phyloP scores from a whole-genome alignment of 2,888 invertebrate genomes.

The Kryphioiulus occultus region DNA sequence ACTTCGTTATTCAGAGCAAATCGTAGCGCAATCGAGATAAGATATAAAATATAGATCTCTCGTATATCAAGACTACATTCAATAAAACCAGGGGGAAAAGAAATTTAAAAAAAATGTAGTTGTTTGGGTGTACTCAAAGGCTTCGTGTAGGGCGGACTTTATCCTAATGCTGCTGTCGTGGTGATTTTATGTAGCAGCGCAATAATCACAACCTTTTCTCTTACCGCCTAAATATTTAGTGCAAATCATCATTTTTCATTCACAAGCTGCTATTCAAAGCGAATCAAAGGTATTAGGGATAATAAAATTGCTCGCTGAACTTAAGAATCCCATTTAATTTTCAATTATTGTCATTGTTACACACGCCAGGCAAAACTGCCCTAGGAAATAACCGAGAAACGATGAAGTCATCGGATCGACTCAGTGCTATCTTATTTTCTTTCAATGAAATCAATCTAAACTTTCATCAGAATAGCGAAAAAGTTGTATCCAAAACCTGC shows the following conservation, averaged over 20 bases:
- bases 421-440: background rate
- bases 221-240: background rate
- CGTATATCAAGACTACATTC: background rate
- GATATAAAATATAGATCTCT: conserved; percentile 1
- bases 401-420: background rate
- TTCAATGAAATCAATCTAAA: too few relatives aligned
- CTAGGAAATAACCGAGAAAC: background rate
- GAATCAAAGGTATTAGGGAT: background rate
- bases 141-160: background rate
- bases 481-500: too few relatives aligned
- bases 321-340: background rate
- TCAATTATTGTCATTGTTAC: background rate
- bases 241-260: conserved; percentile 13
- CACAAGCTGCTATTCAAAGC: background rate
- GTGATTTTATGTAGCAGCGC: background rate
- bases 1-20: conserved; percentile 10
- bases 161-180: background rate
- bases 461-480: too few relatives aligned
- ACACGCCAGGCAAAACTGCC: background rate
- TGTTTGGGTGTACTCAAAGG: background rate
- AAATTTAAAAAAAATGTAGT: background rate
- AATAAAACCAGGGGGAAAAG: background rate
- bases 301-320: background rate
- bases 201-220: background rate
- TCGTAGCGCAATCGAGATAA: conserved; percentile 1